Conservation (phyloP, 2,888 invertebrate genomes). For the Alviniconcha strummeri region DNA sequence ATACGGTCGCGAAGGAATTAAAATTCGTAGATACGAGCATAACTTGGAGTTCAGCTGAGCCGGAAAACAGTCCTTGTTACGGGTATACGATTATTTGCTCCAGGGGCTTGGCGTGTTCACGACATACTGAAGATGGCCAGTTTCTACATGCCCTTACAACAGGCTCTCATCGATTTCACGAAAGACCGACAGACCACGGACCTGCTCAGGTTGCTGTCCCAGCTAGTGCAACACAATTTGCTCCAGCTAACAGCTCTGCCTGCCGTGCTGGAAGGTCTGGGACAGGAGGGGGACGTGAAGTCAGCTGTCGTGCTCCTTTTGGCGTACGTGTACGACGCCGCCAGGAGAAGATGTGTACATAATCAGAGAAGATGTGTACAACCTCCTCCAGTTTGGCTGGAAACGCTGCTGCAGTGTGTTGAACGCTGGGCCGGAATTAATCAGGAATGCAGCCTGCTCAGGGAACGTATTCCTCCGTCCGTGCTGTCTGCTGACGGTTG, state of each 20-base stretch:
- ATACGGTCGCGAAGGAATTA: too few relatives aligned
- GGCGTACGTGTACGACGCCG: neutral
- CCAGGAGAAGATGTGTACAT: too few relatives aligned
- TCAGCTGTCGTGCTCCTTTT: neutral
- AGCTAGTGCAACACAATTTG: neutral
- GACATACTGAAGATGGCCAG: neutral
- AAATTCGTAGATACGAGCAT: too few relatives aligned
- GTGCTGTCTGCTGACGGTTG: neutral
- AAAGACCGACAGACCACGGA: neutral
- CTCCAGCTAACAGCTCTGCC: neutral
- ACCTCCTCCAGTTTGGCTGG: neutral
- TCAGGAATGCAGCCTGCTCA: neutral
- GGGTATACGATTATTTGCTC: neutral
- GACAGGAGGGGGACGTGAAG: neutral
- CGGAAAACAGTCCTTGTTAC: too few relatives aligned
- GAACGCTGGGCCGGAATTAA: neutral
- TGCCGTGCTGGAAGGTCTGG: neutral
- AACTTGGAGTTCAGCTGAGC: too few relatives aligned
- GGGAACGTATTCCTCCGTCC: neutral
- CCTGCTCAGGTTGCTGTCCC: neutral
- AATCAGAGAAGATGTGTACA: too few relatives aligned
- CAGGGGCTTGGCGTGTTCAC: conserved; percentile 5
- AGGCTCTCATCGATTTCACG: neutral
- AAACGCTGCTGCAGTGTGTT: neutral
- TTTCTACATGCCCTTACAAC: neutral